These are phyloP conservation scores for Sturnus vulgaris DNA, from an alignment of 2,113 vertebrate species.

Conservation along the genomic window DNA sequence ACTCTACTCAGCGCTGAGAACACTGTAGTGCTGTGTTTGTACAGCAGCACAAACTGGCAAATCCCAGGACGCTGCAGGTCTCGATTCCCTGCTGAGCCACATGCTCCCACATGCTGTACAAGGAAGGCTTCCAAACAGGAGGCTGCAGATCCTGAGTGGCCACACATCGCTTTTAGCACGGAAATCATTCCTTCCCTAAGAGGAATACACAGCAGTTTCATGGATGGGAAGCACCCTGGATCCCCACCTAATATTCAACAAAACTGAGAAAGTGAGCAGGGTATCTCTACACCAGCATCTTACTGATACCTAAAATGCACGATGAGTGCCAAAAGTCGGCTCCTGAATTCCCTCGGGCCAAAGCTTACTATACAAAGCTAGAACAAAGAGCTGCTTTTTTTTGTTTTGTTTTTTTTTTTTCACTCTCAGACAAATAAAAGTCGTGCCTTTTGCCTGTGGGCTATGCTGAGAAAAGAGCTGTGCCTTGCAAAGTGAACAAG, in stretches of 20 bases:
- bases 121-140: not conserved
- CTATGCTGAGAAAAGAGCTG: not conserved
- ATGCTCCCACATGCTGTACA: not conserved
- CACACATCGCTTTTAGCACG: no score
- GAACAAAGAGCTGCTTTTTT: not conserved
- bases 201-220: not conserved
- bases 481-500: not conserved
- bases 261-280: not conserved
- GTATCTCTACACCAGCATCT: not conserved
- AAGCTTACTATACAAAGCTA: not conserved
- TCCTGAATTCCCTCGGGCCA: not conserved
- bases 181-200: not conserved
- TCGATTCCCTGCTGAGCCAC: accelerated
- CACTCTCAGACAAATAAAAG: not conserved
- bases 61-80: not conserved
- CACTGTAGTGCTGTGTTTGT: not conserved
- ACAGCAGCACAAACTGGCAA: not conserved
- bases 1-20: not conserved
- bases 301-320: not conserved
- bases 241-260: not conserved
- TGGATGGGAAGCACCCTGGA: not conserved
- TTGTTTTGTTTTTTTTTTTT: not conserved
- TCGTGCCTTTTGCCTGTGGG: not conserved
- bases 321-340: not conserved
- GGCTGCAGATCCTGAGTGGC: not conserved